phyloP scores from a whole-genome alignment of 2,888 invertebrate genomes.

The Creontiades dilutus region DNA sequence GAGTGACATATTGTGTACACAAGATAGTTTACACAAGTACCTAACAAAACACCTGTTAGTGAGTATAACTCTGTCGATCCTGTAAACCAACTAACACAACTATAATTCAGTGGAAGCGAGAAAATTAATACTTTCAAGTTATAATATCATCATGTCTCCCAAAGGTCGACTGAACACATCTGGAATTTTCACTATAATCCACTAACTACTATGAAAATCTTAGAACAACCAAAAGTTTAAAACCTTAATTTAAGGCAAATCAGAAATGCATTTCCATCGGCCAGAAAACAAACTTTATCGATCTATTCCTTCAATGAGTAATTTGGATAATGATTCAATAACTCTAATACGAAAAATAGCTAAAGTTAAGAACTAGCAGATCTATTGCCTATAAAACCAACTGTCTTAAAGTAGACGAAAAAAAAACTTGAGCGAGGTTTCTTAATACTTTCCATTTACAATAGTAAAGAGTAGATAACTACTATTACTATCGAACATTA shows the following conservation, averaged over 20 bases:
- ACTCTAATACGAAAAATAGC: neutral
- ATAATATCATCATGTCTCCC: slow-evolving; percentile 6
- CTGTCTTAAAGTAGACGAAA: too few species aligned
- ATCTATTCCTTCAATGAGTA: neutral
- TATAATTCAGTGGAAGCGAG: slow-evolving; percentile 7
- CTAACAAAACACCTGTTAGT: neutral
- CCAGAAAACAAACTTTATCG: neutral
- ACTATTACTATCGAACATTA: too few species aligned
- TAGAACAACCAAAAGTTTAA: neutral
- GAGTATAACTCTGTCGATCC: neutral
- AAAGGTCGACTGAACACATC: slow-evolving; percentile 14
- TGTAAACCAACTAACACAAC: neutral
- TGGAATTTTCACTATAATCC: slow-evolving; percentile 2
- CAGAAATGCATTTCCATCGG: slow-evolving; percentile 31
- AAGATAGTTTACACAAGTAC: neutral
- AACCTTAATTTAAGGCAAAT: slow-evolving; percentile 4
- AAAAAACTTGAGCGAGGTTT: too few species aligned
- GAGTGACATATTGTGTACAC: neutral
- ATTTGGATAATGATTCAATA: neutral
- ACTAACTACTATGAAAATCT: neutral
- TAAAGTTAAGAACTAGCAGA: too few species aligned
- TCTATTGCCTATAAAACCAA: too few species aligned
- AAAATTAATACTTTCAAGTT: slow-evolving; percentile 19
- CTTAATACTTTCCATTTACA: too few species aligned
- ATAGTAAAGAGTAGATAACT: too few species aligned